Conservation (phyloP, 1,140 invertebrate genomes). For the Drosophila eugracilis region DNA sequence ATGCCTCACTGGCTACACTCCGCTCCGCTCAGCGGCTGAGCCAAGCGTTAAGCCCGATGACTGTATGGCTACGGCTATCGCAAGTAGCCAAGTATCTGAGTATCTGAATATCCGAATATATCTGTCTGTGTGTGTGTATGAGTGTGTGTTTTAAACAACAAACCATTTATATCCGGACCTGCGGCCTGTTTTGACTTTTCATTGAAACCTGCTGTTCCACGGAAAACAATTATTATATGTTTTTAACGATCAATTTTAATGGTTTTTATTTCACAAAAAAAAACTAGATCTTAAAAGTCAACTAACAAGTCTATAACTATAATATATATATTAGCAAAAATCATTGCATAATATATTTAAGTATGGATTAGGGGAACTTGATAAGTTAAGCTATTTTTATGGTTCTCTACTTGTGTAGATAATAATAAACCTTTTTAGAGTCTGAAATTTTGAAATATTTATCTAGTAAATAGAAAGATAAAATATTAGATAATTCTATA, state of each 20-base stretch:
- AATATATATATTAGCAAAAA: background rate
- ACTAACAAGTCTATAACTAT: background rate
- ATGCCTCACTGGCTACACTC: conserved; percentile 69
- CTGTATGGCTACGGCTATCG: conserved; percentile 47
- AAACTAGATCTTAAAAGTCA: background rate
- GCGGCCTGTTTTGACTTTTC: conserved; percentile 81
- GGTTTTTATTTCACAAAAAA: background rate
- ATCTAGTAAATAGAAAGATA: too few species aligned
- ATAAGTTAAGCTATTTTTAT: background rate
- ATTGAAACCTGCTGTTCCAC: conserved; percentile 69
- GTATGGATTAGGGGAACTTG: background rate
- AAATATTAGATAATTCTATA: too few species aligned
- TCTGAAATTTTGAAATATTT: too few species aligned
- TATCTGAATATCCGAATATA: conserved; percentile 3
- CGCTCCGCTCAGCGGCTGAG: conserved; percentile 50
- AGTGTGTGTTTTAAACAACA: conserved; percentile 69
- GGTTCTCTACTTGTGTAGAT: too few species aligned
- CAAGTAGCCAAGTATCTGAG: background rate
- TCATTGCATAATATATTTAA: background rate
- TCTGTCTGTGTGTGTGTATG: conserved; percentile 6
- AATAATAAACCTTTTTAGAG: too few species aligned
- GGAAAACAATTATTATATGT: conserved; percentile 14
- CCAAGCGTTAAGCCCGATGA: conserved; percentile 80
- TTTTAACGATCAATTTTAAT: background rate
- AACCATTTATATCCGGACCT: conserved; percentile 83